Percentiles rank a stretch among this genome's conserved stretches.
These are phyloP conservation scores for Rhaphigaster nebulosa DNA, from an alignment of 2,888 invertebrate species.

Conservation along the genomic window DNA sequence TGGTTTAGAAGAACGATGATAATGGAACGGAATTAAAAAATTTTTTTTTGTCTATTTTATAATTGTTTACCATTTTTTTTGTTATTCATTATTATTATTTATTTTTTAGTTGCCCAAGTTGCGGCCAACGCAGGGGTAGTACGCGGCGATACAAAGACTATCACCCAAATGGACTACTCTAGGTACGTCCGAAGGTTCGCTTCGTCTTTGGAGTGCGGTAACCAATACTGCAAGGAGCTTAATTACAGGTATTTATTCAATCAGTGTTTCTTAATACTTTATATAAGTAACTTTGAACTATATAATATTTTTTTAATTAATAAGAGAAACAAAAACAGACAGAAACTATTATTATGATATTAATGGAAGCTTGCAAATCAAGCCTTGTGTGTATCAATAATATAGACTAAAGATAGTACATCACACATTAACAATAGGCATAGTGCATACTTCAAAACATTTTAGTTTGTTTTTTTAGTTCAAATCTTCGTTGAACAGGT, in stretches of 20 bases:
- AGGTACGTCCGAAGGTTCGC: constrained; percentile 89
- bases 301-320: background rate
- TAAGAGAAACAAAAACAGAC: too few species aligned
- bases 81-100: background rate
- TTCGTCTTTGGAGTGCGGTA: constrained; percentile 86
- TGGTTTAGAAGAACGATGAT: too few species aligned
- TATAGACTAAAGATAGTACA: too few species aligned
- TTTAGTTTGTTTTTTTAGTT: too few species aligned
- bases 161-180: constrained; percentile 81
- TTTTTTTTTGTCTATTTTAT: too few species aligned
- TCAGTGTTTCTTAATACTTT: background rate
- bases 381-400: too few species aligned
- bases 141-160: constrained; percentile 67
- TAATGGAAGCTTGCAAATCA: too few species aligned
- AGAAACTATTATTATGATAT: background rate
- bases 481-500: background rate
- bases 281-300: background rate
- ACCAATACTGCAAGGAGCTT: constrained; percentile 87
- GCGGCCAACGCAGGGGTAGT: constrained; percentile 60
- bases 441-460: too few species aligned
- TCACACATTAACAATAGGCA: too few species aligned
- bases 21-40: too few species aligned
- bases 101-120: constrained; percentile 59
- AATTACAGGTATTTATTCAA: constrained; percentile 75
- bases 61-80: background rate